These are phyloP conservation scores for Ficedula albicollis DNA, from an alignment of 2,797 vertebrate genomes.

Conservation along the genomic window DNA sequence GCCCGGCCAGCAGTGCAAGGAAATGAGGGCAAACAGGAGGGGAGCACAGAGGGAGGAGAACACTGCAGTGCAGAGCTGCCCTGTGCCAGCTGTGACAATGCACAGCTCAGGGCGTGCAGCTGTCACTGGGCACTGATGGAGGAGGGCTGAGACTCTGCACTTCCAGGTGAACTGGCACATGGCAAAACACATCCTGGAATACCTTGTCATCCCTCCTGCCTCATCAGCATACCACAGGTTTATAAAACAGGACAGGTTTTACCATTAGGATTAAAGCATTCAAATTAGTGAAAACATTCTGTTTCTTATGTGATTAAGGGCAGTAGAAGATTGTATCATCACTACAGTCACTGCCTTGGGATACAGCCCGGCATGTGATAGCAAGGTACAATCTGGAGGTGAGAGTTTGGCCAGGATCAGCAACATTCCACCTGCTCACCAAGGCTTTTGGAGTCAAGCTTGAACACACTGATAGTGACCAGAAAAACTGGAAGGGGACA, in stretches of 20 bases:
- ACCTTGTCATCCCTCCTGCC: too few relatives aligned
- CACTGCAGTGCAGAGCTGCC: neutral
- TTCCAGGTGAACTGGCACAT: too few relatives aligned
- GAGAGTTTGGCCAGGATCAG: neutral
- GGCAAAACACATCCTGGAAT: too few relatives aligned
- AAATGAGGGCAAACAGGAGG: too few relatives aligned
- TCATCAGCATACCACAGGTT: too few relatives aligned
- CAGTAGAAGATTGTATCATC: neutral
- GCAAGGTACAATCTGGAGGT: neutral
- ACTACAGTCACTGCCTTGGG: neutral
- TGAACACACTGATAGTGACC: neutral
- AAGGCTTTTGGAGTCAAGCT: neutral
- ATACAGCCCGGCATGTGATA: neutral
- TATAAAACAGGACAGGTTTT: neutral
- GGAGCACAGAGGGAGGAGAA: neutral
- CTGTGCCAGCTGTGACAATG: neutral
- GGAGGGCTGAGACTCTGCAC: too few relatives aligned
- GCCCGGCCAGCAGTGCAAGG: too few relatives aligned
- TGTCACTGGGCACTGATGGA: neutral
- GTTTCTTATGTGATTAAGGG: neutral
- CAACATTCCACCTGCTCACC: neutral
- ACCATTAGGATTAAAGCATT: neutral
- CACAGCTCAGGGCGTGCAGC: rapidly evolving
- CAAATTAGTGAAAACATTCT: neutral
- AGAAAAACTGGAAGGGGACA: neutral